Evolutionary conservation across 2,797 vertebrate genomes (phyloP), one percentile per base, ranked within the genome.

Genomic region (Heterohyrax brucei): DNA sequence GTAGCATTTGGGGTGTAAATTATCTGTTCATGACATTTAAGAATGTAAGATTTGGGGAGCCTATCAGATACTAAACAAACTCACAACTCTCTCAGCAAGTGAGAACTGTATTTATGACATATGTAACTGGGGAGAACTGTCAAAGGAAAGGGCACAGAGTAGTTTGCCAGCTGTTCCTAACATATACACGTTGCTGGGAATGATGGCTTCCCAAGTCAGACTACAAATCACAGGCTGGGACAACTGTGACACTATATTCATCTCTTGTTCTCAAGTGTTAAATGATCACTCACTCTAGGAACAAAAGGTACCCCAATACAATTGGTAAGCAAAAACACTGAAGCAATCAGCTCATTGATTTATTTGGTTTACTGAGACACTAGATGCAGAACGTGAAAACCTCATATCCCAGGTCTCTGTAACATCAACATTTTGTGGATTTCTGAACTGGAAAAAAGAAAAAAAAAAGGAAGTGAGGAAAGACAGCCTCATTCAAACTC

Each of bases 31-130:
- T 75, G 87, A 95, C 94, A 93, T 66, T 83, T 81, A 92, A 93
- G 83, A 66, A 64, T 75, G 66, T 68, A 84, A 13, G 81, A 53
- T 82, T 3, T 56, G 5, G 48, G 56, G 50, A 73, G 72, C 94
- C 56, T 90, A 64, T 77, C 73, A 96, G 79, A 88, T 87, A 93
- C 84, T 56, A 39, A 91, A 97, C 76, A 91, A 96, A 84, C 83
- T 75, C 68, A 46, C 66, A 56, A 78, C 59, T 9, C 24, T 80
- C 82, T 39, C 26, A 59, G 59, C 28, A 85, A 82, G 59, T 7
- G 73, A 88, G 30, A 76, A 84, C 88, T 48, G 61, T 64, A 44
- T 5, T 62, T 9, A n/a, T 24, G 3, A 81, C 56, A 85, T 2
- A 62, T 0, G 3, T 68, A 39, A 87, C 75, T 81, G 83, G 62